These are phyloP conservation scores for Nansenia antarctica DNA, from an alignment of 2,113 vertebrate species.

Conservation along the genomic window DNA sequence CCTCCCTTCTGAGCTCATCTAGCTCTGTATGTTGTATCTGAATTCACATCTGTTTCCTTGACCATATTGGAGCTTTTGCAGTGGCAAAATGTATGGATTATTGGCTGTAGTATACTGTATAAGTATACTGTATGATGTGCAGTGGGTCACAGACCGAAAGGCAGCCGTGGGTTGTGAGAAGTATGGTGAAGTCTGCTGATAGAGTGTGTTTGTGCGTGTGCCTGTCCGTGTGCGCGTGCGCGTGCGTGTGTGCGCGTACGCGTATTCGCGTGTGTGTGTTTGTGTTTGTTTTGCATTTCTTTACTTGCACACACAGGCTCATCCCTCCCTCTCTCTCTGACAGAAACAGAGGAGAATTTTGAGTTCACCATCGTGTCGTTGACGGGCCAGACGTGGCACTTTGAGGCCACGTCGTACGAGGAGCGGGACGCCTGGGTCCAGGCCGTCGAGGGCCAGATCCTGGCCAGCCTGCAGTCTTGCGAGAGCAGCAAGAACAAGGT, in stretches of 20 bases:
- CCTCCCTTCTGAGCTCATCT: no score
- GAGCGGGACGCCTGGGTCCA: conserved; percentile 96
- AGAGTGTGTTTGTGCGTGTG: not conserved
- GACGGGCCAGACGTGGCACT: conserved; percentile 96
- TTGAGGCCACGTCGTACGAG: conserved; percentile 93
- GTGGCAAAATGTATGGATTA: no score
- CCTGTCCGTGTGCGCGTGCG: not conserved
- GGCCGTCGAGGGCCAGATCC: conserved; percentile 96
- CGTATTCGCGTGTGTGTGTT: not conserved
- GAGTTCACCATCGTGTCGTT: conserved; percentile 98
- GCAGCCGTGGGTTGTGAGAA: no score
- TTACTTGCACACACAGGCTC: not conserved
- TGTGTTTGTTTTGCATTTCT: not conserved
- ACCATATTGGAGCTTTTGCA: no score
- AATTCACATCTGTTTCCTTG: not conserved
- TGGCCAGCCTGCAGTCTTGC: conserved; percentile 94
- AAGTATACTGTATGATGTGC: no score
- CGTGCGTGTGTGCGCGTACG: not conserved
- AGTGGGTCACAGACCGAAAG: no score
- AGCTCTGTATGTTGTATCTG: not conserved
- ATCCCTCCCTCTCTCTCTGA: not conserved
- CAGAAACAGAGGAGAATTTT: conserved; percentile 98
- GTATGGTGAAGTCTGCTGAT: not conserved
- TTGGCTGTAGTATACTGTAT: no score
- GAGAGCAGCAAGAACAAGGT: conserved; percentile 99